A percentile compares a stretch with the other conserved stretches of the same genome.
phyloP scores from a whole-genome alignment of 2,888 invertebrate genomes.

The Pseudolycoriella hygida region DNA sequence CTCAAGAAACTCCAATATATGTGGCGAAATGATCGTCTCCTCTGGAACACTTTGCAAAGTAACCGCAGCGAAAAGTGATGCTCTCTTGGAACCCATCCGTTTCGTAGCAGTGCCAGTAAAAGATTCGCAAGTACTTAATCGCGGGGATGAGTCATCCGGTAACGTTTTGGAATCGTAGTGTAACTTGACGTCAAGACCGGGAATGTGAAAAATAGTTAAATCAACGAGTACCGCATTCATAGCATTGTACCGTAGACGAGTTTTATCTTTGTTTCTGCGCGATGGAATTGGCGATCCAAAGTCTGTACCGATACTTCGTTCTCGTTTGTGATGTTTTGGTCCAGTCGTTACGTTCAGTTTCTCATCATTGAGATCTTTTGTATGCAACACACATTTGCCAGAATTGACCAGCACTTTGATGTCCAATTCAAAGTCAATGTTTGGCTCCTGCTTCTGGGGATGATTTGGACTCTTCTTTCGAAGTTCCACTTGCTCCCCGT shows the following conservation, averaged over 20 bases:
- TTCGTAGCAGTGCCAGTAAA: conserved; percentile 20
- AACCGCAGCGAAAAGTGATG: conserved; percentile 85
- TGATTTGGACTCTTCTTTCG: conserved; percentile 33
- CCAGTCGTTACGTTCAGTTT: conserved; percentile 46
- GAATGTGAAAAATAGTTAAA: conserved; percentile 77
- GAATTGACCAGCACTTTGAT: conserved; percentile 93
- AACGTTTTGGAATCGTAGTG: conserved; percentile 57
- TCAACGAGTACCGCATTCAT: conserved; percentile 41
- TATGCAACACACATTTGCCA: conserved; percentile 92
- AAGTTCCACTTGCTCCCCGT: conserved; percentile 44
- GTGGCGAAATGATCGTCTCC: conserved; percentile 94
- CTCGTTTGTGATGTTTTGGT: conserved; percentile 25
- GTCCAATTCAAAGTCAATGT: conserved; percentile 89
- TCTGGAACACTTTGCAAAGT: conserved; percentile 93
- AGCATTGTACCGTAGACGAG: conserved; percentile 26
- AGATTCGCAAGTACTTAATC: conserved; percentile 22
- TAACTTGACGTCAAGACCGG: conserved; percentile 77
- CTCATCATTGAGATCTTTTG: conserved; percentile 50
- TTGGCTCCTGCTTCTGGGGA: conserved; percentile 51
- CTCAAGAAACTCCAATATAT: conserved; percentile 90
- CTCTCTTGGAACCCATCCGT: conserved; percentile 61
- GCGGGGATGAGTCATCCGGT: conserved; percentile 38
- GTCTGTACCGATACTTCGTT: conserved; percentile 25
- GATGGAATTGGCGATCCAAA: conserved; percentile 36
- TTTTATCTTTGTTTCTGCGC: conserved; percentile 25